Evolutionary conservation across 2,888 invertebrate genomes (phyloP).

Genomic region (Melanargia galathea): DNA sequence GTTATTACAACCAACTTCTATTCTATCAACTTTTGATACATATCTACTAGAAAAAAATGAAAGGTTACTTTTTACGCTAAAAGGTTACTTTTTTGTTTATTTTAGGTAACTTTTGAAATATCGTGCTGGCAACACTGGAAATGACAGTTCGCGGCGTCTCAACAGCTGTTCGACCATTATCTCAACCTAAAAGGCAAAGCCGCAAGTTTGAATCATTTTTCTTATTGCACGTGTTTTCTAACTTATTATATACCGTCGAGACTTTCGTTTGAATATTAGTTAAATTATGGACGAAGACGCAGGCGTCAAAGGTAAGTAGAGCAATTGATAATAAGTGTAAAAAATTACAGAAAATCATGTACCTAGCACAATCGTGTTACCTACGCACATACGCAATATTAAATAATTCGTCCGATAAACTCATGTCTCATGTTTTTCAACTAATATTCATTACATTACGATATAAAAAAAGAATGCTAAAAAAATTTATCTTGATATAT

Average conservation of each 20-base stretch:
- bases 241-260: constrained; percentile 40
- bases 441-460: neutral
- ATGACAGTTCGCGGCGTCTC: constrained; percentile 74
- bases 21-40: too few species aligned
- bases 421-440: constrained; percentile 21
- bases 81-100: too few species aligned
- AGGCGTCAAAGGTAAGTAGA: constrained; percentile 60
- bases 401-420: constrained; percentile 23
- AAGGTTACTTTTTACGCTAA: too few species aligned
- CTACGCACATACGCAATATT: constrained; percentile 41
- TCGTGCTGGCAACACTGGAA: too few species aligned
- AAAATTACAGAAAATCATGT: constrained; percentile 30
- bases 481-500: neutral
- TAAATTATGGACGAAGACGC: constrained; percentile 66
- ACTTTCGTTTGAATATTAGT: constrained; percentile 38
- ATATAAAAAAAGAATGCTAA: neutral
- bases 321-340: constrained; percentile 30
- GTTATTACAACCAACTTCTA: too few species aligned
- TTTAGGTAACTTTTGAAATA: too few species aligned
- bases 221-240: constrained; percentile 63
- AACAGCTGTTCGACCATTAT: constrained; percentile 73
- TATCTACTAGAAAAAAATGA: too few species aligned
- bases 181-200: constrained; percentile 54
- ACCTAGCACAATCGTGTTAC: constrained; percentile 24
- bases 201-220: constrained; percentile 55